phyloP scores from a whole-genome alignment of 2,797 vertebrate species.

The Columba guinea region DNA sequence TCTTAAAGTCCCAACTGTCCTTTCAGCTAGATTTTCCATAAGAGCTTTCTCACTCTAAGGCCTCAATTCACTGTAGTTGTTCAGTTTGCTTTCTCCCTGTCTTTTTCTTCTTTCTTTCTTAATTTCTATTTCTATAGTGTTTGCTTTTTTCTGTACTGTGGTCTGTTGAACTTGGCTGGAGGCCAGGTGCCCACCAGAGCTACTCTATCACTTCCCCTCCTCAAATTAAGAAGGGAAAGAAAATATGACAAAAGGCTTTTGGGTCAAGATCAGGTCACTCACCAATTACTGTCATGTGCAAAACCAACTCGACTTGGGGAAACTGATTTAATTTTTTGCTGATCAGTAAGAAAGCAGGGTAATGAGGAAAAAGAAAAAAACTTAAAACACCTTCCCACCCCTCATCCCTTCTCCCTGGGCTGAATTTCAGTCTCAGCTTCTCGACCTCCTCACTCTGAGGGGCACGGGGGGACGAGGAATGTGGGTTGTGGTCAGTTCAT shows the following conservation, averaged over 20 bases:
- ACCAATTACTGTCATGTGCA: accelerated
- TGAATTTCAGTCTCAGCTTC: neutral
- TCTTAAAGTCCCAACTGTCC: neutral
- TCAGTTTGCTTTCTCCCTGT: neutral
- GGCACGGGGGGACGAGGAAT: neutral
- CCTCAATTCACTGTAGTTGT: neutral
- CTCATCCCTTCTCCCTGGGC: neutral
- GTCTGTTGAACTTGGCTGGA: neutral
- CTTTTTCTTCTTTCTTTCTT: neutral
- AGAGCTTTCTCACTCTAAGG: neutral
- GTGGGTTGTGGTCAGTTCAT: neutral
- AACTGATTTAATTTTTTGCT: neutral
- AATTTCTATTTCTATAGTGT: neutral
- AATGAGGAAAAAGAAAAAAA: neutral
- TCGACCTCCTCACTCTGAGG: accelerated
- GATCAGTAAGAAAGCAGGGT: neutral
- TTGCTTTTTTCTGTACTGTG: neutral
- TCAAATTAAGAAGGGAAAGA: neutral
- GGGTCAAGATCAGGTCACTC: neutral
- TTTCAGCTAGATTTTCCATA: neutral
- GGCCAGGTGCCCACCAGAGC: neutral
- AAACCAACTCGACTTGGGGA: neutral
- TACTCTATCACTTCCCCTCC: neutral
- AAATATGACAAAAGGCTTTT: accelerated
- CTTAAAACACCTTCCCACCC: neutral